Evolutionary conservation across 2,113 vertebrate genomes (phyloP).

Genomic region (Cynoglossus semilaevis): DNA sequence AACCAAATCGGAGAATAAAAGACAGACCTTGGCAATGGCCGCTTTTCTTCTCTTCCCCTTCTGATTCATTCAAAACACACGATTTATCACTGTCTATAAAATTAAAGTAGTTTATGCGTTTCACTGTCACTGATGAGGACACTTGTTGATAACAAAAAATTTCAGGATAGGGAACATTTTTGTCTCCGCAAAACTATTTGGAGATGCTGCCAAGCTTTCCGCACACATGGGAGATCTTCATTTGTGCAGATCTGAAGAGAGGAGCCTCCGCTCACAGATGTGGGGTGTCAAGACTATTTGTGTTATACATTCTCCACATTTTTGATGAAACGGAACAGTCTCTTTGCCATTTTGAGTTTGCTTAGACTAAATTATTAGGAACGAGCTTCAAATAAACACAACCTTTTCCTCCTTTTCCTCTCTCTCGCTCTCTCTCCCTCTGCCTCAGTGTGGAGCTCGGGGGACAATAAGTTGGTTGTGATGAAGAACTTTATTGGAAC

Average conservation of each 20-base stretch:
- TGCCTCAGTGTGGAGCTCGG: conserved; percentile 26
- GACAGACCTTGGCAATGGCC: conserved; percentile 23
- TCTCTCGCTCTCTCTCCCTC: conserved; percentile 20
- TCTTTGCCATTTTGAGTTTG: conserved; percentile 63
- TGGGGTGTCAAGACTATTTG: conserved; percentile 78
- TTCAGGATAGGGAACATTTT: conserved; percentile 59
- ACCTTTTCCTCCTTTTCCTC: conserved; percentile 14
- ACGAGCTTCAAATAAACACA: conserved; percentile 76
- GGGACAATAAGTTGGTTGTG: conserved; percentile 69
- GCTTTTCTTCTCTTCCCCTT: conserved; percentile 5
- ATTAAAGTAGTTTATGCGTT: conserved; percentile 52
- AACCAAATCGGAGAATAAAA: conserved; percentile 19
- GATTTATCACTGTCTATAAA: conserved; percentile 25
- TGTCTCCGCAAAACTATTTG: conserved; percentile 25
- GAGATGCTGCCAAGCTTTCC: conserved; percentile 50
- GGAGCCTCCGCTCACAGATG: conserved; percentile 68
- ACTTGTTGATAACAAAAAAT: conserved; percentile 54
- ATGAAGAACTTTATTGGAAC: conserved; percentile 70
- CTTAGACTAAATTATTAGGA: conserved; percentile 71
- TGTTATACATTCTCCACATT: conserved; percentile 74
- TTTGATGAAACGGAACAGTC: conserved; percentile 69
- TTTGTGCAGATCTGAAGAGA: conserved; percentile 37
- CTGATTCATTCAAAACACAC: conserved; percentile 18
- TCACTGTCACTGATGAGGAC: conserved; percentile 58
- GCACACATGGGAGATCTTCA: conserved; percentile 57